Evolutionary conservation across 2,797 vertebrate genomes (phyloP).

Genomic region (Prionace glauca): DNA sequence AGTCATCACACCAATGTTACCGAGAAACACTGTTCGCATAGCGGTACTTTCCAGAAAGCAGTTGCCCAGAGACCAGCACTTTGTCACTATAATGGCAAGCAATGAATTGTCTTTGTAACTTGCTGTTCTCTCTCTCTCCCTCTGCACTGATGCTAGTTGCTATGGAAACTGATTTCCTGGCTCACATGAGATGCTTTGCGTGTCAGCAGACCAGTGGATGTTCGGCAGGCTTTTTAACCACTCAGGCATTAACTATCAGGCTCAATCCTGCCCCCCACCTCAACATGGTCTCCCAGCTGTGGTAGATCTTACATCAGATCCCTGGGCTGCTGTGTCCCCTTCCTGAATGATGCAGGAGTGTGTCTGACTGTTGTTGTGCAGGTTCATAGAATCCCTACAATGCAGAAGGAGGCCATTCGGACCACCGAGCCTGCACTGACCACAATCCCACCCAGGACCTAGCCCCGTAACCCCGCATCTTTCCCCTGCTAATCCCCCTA

Average conservation of each 20-base stretch:
- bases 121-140: neutral
- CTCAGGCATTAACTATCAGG: neutral
- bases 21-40: neutral
- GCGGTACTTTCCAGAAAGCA: neutral
- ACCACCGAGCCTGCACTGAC: too few relatives aligned
- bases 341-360: too few relatives aligned
- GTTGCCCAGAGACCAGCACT: constrained; percentile 11
- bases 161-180: constrained; percentile 5
- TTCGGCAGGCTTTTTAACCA: neutral
- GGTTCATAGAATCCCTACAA: neutral
- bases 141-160: constrained; percentile 6
- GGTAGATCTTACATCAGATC: too few relatives aligned
- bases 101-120: constrained; percentile 20
- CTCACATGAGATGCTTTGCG: neutral
- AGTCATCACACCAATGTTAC: neutral
- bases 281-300: neutral
- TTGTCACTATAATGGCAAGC: constrained; percentile 28
- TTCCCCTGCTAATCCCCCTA: too few relatives aligned
- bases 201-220: neutral
- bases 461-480: too few relatives aligned
- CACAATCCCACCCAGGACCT: too few relatives aligned
- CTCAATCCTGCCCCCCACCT: neutral
- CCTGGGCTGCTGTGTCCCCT: neutral
- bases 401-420: too few relatives aligned
- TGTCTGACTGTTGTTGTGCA: neutral